phyloP scores from a whole-genome alignment of 2,888 invertebrate species.

The Steromphala cineraria region DNA sequence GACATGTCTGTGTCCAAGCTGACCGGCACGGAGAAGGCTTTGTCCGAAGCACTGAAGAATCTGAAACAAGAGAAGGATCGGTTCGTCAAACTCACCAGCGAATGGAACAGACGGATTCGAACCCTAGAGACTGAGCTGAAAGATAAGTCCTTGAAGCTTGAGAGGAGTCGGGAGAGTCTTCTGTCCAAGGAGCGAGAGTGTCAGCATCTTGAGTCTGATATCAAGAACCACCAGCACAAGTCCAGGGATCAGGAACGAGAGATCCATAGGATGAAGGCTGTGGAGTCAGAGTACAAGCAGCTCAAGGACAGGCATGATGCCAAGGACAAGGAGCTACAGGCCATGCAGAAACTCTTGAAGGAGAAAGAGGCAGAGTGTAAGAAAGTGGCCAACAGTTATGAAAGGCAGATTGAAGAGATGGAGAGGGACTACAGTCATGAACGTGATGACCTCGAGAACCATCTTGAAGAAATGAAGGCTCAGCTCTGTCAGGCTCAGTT shows the following conservation, averaged over 20 bases:
- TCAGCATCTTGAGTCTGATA: slow-evolving; percentile 58
- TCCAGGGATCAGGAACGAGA: slow-evolving; percentile 64
- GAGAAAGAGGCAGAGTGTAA: slow-evolving; percentile 58
- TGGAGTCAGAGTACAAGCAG: slow-evolving; percentile 64
- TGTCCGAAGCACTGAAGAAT: slow-evolving; percentile 65
- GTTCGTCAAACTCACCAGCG: slow-evolving; percentile 62
- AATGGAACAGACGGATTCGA: slow-evolving; percentile 64
- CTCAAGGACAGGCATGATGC: slow-evolving; percentile 60
- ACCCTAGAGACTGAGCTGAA: slow-evolving; percentile 56
- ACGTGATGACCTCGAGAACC: slow-evolving; percentile 65
- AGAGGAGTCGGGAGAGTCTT: slow-evolving; percentile 56
- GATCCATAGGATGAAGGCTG: slow-evolving; percentile 66
- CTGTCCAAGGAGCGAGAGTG: slow-evolving; percentile 63
- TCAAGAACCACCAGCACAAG: slow-evolving; percentile 57
- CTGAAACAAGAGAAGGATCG: slow-evolving; percentile 68
- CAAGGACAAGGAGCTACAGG: slow-evolving; percentile 41
- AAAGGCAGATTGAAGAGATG: slow-evolving; percentile 60
- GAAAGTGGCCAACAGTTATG: slow-evolving; percentile 59
- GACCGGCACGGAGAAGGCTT: slow-evolving; percentile 67
- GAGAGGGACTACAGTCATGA: slow-evolving; percentile 71
- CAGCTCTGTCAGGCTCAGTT: slow-evolving; percentile 88
- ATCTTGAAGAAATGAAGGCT: slow-evolving; percentile 85
- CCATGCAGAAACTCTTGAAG: slow-evolving; percentile 46
- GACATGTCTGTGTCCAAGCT: slow-evolving; percentile 68
- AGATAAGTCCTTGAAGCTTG: slow-evolving; percentile 60